phyloP scores from a whole-genome alignment of 2,888 invertebrate genomes.

The Odontocolon sp. region DNA sequence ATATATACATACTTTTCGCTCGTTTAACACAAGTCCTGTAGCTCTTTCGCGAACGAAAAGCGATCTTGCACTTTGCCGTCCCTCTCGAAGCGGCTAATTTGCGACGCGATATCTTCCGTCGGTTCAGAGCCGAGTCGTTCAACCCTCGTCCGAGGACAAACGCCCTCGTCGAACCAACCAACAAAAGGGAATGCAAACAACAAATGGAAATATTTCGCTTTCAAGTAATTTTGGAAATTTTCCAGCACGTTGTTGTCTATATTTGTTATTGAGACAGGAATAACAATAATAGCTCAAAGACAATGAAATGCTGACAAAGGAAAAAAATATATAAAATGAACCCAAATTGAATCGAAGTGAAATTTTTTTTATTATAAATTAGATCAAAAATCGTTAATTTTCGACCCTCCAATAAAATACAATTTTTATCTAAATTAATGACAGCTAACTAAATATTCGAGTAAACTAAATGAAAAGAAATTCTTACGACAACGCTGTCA shows the following conservation, averaged over 20 bases:
- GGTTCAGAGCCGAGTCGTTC: slow-evolving; percentile 38
- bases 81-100: slow-evolving; percentile 48
- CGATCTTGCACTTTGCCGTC: slow-evolving; percentile 53
- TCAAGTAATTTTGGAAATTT: slow-evolving; percentile 29
- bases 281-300: no score
- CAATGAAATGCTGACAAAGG: no score
- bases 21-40: not conserved
- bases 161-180: slow-evolving; percentile 11
- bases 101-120: slow-evolving; percentile 46
- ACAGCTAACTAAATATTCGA: no score
- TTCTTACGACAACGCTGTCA: not conserved
- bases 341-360: no score
- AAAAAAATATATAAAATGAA: no score
- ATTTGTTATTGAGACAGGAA: no score
- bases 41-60: slow-evolving; percentile 43
- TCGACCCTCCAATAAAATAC: no score
- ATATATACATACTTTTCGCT: slow-evolving; percentile 13
- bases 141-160: slow-evolving; percentile 33
- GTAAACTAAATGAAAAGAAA: not conserved
- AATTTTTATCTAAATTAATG: no score
- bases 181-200: no score
- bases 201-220: slow-evolving; percentile 17
- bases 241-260: no score
- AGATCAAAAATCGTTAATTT: no score
- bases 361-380: no score